phyloP scores from a whole-genome alignment of 2,888 invertebrate species.

The Ectemnius continuus region DNA sequence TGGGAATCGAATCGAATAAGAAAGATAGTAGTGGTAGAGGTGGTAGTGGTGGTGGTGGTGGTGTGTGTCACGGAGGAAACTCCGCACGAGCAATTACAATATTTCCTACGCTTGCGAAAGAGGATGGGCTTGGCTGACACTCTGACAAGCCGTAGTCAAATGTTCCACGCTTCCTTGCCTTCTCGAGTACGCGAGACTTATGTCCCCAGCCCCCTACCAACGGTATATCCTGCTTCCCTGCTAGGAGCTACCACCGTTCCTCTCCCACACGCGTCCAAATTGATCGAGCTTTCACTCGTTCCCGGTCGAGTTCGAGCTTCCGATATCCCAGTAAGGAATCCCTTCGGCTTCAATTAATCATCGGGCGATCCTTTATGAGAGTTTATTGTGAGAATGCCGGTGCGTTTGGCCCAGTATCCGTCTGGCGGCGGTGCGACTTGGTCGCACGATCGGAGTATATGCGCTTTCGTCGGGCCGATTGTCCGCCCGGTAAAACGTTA shows the following conservation, averaged over 20 bases:
- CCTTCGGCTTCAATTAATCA: slow-evolving; percentile 4
- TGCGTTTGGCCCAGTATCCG: no score
- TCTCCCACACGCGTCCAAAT: slow-evolving; percentile 43
- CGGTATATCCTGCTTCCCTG: slow-evolving; percentile 40
- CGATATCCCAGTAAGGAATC: not conserved
- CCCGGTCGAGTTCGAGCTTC: slow-evolving; percentile 18
- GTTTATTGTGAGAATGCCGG: slow-evolving; percentile 1
- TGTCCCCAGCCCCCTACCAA: slow-evolving; percentile 20
- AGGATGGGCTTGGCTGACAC: slow-evolving; percentile 77
- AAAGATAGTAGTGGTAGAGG: not conserved
- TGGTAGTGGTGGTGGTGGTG: not conserved
- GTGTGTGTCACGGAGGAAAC: slow-evolving; percentile 63
- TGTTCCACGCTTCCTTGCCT: slow-evolving; percentile 75
- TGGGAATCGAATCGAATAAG: slow-evolving; percentile 63
- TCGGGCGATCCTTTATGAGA: not conserved
- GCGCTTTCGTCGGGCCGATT: not conserved
- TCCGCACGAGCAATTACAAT: slow-evolving; percentile 69
- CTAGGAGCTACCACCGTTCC: slow-evolving; percentile 6
- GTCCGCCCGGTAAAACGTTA: not conserved
- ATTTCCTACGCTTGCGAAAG: slow-evolving; percentile 73
- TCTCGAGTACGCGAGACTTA: slow-evolving; percentile 51
- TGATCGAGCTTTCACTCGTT: slow-evolving; percentile 44
- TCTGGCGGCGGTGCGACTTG: no score
- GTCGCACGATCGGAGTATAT: not conserved
- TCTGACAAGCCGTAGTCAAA: slow-evolving; percentile 74